A percentile compares a stretch with the other conserved stretches of the same genome.
These are phyloP conservation scores for Erebia epiphron DNA, from an alignment of 2,888 invertebrate genomes.

Conservation along the genomic window DNA sequence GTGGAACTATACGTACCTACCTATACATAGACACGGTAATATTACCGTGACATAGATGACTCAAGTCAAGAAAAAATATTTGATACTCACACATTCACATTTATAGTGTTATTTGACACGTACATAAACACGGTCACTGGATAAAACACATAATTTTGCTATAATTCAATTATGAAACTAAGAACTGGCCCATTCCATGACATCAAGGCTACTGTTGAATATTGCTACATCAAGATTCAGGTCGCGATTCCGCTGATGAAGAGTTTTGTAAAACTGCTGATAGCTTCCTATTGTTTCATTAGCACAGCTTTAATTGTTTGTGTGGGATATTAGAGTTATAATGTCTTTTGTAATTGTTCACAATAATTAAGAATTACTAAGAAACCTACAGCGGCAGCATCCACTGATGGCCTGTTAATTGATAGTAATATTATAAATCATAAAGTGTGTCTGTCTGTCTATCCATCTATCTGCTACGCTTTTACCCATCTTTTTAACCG, in stretches of 20 bases:
- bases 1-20: too few relatives aligned
- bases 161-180: slow-evolving; percentile 11
- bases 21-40: too few relatives aligned
- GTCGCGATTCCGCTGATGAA: slow-evolving; percentile 33
- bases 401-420: neutral
- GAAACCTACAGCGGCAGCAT: too few relatives aligned
- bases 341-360: too few relatives aligned
- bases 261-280: slow-evolving; percentile 38
- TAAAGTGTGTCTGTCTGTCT: too few relatives aligned
- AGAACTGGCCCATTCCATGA: slow-evolving; percentile 29
- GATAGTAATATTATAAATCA: too few relatives aligned
- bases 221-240: slow-evolving; percentile 36
- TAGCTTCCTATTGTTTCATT: slow-evolving; percentile 31
- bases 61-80: neutral
- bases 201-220: slow-evolving; percentile 35
- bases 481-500: too few relatives aligned
- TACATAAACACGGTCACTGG: slow-evolving; percentile 25
- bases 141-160: slow-evolving; percentile 32
- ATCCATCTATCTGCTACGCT: too few relatives aligned
- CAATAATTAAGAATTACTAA: too few relatives aligned
- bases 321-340: too few relatives aligned
- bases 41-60: too few relatives aligned
- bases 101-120: slow-evolving; percentile 19
- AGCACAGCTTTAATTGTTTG: neutral
- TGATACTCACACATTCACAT: slow-evolving; percentile 33